A percentile compares a stretch with the other conserved stretches of the same genome.
Evolutionary conservation across 2,888 invertebrate genomes (phyloP).

Genomic region (Coelopa pilipes): DNA sequence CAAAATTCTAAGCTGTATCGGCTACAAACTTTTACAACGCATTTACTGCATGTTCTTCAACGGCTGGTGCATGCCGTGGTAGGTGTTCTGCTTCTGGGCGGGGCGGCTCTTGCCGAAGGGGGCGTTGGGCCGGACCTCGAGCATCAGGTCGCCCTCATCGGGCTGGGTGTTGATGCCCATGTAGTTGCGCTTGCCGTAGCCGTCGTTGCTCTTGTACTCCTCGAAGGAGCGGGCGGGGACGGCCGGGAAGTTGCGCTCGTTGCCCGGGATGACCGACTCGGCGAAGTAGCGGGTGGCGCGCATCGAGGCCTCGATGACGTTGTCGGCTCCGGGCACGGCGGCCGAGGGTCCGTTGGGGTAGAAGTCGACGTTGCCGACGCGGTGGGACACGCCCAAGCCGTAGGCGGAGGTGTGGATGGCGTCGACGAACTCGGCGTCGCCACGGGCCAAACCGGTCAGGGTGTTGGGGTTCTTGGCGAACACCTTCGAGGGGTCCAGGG

Average conservation of each 20-base stretch:
- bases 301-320: conserved; percentile 58
- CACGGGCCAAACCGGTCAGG: conserved; percentile 56
- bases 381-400: conserved; percentile 54
- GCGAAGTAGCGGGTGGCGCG: conserved; percentile 61
- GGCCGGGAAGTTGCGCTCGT: conserved; percentile 61
- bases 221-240: conserved; percentile 58
- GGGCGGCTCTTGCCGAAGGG: conserved; percentile 59
- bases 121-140: conserved; percentile 58
- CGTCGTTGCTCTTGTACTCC: conserved; percentile 57
- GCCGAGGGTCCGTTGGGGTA: conserved; percentile 58
- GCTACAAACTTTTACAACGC: too few species aligned
- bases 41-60: conserved; percentile 6
- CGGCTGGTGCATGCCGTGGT: conserved; percentile 43
- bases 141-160: conserved; percentile 59
- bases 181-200: conserved; percentile 57
- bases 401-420: conserved; percentile 60
- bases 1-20: too few species aligned
- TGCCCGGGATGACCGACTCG: conserved; percentile 60
- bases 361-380: conserved; percentile 61
- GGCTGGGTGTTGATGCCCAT: conserved; percentile 59
- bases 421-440: conserved; percentile 63
- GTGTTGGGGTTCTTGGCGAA: conserved; percentile 50
- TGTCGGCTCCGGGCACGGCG: conserved; percentile 56
- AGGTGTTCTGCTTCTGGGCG: conserved; percentile 51
- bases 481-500: conserved; percentile 57